These are phyloP conservation scores for Donacobius atricapilla DNA, from an alignment of 2,113 vertebrate genomes.

Conservation along the genomic window DNA sequence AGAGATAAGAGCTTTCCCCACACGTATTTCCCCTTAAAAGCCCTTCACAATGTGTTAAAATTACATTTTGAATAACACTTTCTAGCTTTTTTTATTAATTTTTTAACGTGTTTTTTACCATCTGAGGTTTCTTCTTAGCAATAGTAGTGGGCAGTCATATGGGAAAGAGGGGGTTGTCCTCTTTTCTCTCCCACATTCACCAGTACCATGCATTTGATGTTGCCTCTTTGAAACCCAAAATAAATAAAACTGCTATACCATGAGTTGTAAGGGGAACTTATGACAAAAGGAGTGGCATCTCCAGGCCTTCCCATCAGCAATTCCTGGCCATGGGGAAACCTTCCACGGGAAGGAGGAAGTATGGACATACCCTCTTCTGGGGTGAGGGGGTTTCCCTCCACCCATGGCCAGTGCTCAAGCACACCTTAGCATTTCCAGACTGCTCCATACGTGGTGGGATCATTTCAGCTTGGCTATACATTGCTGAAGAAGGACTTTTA, in stretches of 20 bases:
- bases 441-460: not conserved
- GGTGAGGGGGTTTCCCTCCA: not conserved
- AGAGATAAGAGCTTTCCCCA: conserved; percentile 44
- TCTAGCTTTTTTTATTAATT: conserved; percentile 50
- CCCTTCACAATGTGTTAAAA: conserved; percentile 58
- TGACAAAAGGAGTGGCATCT: not conserved
- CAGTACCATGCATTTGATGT: not conserved
- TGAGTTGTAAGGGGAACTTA: not conserved
- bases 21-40: conserved; percentile 34
- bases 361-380: not conserved
- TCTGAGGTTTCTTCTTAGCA: not conserved
- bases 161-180: not conserved
- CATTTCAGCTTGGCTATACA: conserved; percentile 49
- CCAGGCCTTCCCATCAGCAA: not conserved
- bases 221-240: not conserved
- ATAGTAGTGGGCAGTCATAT: not conserved
- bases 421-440: not conserved
- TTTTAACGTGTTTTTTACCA: conserved; percentile 42
- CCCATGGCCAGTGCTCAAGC: not conserved
- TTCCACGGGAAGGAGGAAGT: not conserved
- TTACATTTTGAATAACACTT: conserved; percentile 56
- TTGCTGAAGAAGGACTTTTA: conserved; percentile 75
- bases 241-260: not conserved
- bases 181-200: not conserved
- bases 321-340: not conserved